phyloP scores from a whole-genome alignment of 2,113 vertebrate genomes.

The Paracanthobrama guichenoti region DNA sequence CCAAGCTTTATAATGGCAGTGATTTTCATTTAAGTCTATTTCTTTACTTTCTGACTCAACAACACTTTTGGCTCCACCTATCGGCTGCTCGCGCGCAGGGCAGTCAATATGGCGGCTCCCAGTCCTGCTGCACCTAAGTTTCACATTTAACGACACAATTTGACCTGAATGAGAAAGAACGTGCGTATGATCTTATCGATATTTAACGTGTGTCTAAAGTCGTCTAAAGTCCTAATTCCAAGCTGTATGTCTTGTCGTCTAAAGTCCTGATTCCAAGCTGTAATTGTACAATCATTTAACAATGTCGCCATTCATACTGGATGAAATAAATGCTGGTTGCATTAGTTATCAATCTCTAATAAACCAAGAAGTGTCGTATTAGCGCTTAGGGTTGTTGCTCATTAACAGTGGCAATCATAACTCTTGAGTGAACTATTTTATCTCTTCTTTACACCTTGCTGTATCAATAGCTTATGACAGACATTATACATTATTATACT shows the following conservation, averaged over 20 bases:
- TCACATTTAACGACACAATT: background rate
- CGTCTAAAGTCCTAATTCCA: background rate
- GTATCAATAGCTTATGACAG: background rate
- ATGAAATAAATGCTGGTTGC: too few species aligned
- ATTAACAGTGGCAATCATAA: background rate
- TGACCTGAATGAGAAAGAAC: background rate
- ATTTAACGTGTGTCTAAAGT: background rate
- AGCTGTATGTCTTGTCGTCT: too few species aligned
- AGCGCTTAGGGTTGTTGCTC: background rate
- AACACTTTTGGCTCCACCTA: slow-evolving; percentile 15
- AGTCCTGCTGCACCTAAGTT: background rate
- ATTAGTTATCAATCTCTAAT: too few species aligned
- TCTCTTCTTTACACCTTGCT: background rate
- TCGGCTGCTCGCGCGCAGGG: background rate
- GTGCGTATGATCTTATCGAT: background rate
- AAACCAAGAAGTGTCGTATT: too few species aligned
- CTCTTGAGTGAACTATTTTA: background rate
- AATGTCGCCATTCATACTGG: too few species aligned
- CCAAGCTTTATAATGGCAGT: too few species aligned
- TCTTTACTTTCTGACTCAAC: too few species aligned
- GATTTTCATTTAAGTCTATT: too few species aligned
- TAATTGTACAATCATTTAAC: background rate
- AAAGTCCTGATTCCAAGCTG: background rate
- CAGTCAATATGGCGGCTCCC: slow-evolving; percentile 47
- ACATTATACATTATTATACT: background rate